Base-by-base conservation (phyloP, 2,888 invertebrate species). In the Brachynemurus nebulosus region DNA sequence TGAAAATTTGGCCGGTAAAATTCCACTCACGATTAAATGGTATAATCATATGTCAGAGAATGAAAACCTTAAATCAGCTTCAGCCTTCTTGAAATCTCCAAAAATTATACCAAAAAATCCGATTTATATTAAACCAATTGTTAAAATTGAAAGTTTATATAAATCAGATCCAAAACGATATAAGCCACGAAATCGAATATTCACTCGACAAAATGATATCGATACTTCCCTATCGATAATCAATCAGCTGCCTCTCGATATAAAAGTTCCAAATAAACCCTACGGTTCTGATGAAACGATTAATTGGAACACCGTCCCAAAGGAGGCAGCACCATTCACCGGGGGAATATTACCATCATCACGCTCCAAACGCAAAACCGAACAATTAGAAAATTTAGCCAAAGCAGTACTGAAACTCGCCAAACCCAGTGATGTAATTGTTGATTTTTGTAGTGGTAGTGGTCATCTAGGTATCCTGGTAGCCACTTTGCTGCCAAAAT, bases 381-480 rank as follows among this genome's bases (percentile, higher is more conserved):
- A 90, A 52, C 95, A 95, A 59, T 61, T 95, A 30, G 84, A 90
- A 62, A 92, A 86, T 61, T 67, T 95, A 53, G 78, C 78, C 14
- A 75, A 78, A 55, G 81, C 88, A 21, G 81, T 85, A 0, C 59
- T 81, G n/a, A 71, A 74, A 44, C 64, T 91, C 45, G 82, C 84
- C 0, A 69, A 69, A 53, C 61, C 70, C 1, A 75, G 77, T 0
- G 75, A 86, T 54, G 65, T 72, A 12, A 85, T 95, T 53, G 86
- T 95, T 1, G 95, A 96, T 61, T 95, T 95, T 64, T 95, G 95
- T 61, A 85, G 90, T 55, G 95, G 95, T 2, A 85, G 90, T 54
- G 95, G 95, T 0, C 93, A 95, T 64, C 68, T 95, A 46, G 95
- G 93, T 0, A 83, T 95, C 48, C 62, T 92, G 4, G 59, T 93